These are phyloP conservation scores for Hydrolagus colliei DNA, from an alignment of 2,797 vertebrate genomes.

Conservation along the genomic window DNA sequence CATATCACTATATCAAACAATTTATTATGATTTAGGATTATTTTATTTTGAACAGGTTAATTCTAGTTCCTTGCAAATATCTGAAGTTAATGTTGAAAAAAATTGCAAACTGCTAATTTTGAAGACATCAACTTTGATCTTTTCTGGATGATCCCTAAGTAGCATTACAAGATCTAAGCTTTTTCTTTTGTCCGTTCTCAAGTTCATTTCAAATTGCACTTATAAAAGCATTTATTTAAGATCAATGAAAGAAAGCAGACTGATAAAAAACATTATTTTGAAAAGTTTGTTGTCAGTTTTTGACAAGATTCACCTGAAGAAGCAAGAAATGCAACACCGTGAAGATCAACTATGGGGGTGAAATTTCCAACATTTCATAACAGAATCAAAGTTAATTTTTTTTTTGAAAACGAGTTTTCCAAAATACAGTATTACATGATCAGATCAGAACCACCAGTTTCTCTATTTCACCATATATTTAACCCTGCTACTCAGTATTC, in stretches of 20 bases:
- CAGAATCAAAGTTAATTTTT: too few relatives aligned
- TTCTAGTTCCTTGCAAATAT: too few relatives aligned
- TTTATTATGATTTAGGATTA: too few relatives aligned
- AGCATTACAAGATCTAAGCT: background rate
- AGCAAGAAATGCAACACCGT: background rate
- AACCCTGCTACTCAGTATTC: too few relatives aligned
- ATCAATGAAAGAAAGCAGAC: background rate
- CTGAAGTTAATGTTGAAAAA: background rate
- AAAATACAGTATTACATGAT: too few relatives aligned
- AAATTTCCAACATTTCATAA: too few relatives aligned
- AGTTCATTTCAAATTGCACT: background rate
- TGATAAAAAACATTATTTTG: background rate
- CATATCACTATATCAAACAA: too few relatives aligned
- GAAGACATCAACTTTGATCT: background rate
- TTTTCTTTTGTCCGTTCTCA: background rate
- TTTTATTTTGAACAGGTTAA: too few relatives aligned
- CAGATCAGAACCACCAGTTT: too few relatives aligned
- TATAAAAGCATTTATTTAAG: background rate
- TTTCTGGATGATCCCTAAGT: background rate
- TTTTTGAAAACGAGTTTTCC: too few relatives aligned
- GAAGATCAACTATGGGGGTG: background rate
- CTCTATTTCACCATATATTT: too few relatives aligned
- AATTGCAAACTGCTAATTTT: background rate
- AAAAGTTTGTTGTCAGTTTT: background rate
- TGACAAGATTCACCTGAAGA: background rate